Evolutionary conservation across 2,888 invertebrate species (phyloP), one percentile per base, ranked within the genome.

Genomic region (Ormyrus nitidulus): DNA sequence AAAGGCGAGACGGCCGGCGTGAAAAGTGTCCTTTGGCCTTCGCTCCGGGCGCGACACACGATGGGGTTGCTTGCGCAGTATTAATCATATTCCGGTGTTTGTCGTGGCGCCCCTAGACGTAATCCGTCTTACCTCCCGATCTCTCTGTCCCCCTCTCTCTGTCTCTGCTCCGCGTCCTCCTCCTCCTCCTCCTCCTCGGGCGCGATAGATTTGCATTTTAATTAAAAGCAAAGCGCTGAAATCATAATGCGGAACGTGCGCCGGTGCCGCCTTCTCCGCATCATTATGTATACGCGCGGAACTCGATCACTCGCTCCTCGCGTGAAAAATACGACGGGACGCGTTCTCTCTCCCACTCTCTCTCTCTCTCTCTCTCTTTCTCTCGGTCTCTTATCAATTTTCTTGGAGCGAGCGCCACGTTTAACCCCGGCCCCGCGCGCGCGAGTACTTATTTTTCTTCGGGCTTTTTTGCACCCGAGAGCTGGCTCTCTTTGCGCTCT

Each of bases 161-260:
- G 13, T 10, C 10, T 61, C 7, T 34, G 44, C 34, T 61, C 19
- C 6, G 61, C 34, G 4, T 46, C 11, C 13, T 51, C 8, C 68
- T 80, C 78, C 65, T 84, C 84, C 85, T 85, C 78, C 65, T 84
- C 84, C 85, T 85, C 80, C 84, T 83, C 85, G 84, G 84, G 64
- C 61, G 71, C 79, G 88, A 89, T 89, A 91, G 92, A 93, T 93
- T 93, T 93, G 93, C 93, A 92, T 92, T 92, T 92, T 92, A 92
- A 92, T 92, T 92, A 92, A 92, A 92, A 92, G 91, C 91, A 92
- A 91, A 92, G 92, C 92, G 92, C 91, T 92, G 92, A 92, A 92
- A 93, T 93, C 92, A 93, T 93, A 93, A 93, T 93, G 92, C 92
- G 88, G 87, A 89, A 88, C 89, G 89, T 88, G 88, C 86, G 88